These are phyloP conservation scores for Monarcha castaneiventris DNA, from an alignment of 2,113 vertebrate species.

Conservation along the genomic window DNA sequence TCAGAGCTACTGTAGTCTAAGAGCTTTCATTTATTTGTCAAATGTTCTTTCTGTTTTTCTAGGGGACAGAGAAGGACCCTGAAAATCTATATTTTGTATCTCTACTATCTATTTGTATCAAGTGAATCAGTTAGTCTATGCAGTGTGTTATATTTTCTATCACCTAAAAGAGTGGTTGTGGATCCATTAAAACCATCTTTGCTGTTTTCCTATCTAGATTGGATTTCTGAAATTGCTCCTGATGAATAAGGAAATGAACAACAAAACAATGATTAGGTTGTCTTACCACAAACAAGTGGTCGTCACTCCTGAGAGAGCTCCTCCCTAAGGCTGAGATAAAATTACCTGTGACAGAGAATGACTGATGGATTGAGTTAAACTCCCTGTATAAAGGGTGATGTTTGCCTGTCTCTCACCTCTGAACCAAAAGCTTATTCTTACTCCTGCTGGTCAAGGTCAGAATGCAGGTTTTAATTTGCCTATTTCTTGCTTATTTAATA, in stretches of 20 bases:
- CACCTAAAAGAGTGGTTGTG: neutral
- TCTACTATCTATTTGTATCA: neutral
- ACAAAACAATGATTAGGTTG: neutral
- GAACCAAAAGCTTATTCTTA: neutral
- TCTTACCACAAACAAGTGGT: neutral
- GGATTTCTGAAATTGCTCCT: neutral
- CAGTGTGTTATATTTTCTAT: neutral
- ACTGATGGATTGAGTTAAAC: neutral
- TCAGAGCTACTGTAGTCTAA: neutral
- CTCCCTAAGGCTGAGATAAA: neutral
- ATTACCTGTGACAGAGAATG: neutral
- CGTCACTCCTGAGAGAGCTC: neutral
- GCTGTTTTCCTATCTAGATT: neutral
- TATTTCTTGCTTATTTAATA: neutral
- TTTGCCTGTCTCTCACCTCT: neutral
- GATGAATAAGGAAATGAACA: neutral
- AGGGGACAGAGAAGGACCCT: neutral
- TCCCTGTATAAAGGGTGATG: neutral
- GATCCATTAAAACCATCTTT: neutral
- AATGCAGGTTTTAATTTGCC: neutral
- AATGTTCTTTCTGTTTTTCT: neutral
- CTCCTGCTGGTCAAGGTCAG: neutral
- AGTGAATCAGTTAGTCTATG: neutral
- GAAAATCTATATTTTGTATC: neutral
- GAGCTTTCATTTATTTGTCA: neutral